These are phyloP conservation scores for Dromius quadrimaculatus DNA, from an alignment of 2,888 invertebrate genomes.

Conservation along the genomic window DNA sequence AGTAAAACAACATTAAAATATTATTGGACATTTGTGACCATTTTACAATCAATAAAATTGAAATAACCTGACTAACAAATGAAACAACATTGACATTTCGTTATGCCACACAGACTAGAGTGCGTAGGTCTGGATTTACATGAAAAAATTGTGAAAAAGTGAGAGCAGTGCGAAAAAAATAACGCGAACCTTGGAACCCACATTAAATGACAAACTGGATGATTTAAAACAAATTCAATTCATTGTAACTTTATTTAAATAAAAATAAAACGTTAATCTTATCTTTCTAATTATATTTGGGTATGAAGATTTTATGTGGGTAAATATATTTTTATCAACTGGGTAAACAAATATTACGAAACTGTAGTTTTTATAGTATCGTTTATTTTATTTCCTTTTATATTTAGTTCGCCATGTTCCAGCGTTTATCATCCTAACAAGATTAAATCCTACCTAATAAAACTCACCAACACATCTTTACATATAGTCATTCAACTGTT, in stretches of 20 bases:
- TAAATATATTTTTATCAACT: too few species aligned
- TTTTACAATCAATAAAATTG: neutral
- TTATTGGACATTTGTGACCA: neutral
- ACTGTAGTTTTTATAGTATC: too few species aligned
- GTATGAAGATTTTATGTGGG: too few species aligned
- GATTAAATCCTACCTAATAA: neutral
- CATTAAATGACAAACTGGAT: too few species aligned
- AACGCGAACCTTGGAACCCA: neutral
- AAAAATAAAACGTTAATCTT: too few species aligned
- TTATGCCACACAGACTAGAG: neutral
- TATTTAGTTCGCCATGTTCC: neutral
- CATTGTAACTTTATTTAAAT: too few species aligned
- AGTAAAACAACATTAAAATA: neutral
- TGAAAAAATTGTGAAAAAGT: neutral
- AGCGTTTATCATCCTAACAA: neutral
- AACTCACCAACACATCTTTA: neutral
- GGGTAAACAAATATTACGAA: too few species aligned
- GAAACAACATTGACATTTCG: neutral
- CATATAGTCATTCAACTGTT: neutral
- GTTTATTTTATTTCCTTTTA: neutral
- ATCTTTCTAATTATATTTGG: too few species aligned
- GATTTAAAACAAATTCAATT: too few species aligned
- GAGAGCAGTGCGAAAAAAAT: neutral
- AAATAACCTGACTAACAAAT: neutral
- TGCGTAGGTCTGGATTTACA: neutral